Base-by-base conservation (phyloP, 2,113 vertebrate genomes). In the Epinephelus fuscoguttatus region DNA sequence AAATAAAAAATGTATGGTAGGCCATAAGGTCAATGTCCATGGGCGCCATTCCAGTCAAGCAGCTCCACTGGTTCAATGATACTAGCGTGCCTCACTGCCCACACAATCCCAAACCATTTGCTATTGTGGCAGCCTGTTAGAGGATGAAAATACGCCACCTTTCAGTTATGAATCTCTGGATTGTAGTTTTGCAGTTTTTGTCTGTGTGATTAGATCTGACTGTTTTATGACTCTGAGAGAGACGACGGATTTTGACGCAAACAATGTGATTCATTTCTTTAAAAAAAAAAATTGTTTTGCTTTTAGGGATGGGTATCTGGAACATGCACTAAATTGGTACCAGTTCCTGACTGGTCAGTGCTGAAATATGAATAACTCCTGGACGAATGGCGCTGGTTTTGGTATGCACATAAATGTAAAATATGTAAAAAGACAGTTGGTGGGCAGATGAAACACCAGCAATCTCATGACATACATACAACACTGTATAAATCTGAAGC, bases 41-140 rank as follows among this genome's bases (percentile, higher is more conserved):
- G 21, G 37, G 40, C 3, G 3, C 12, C 37, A 23, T 21, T 21
- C 62, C 19, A n/a, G 19, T 64, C 13, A 45, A 62, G 45, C 13
- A 13, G 23, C 6, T 27, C 45, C 13, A 23, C 40, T 23, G 37
- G 6, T 45, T 23, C 40, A 40, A 19, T 12, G 33, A 40, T 18
- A 40, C 21, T 40, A 40, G 63, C n/a, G 13, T 23, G n/a, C 40
- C 63, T 47, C 63, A 15, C 63, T 66, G 63, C 63, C 63, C 63
- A 66, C 63, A 19, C 61, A 21, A 23, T 7, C 63, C 63, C 63
- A 66, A 42, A 19, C 62, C 12, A 23, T 14, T 5, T n/a, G 19
- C 19, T 10, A 40, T 10, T 12, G 27, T 30, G 57, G 25, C 7
- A 9, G 30, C 25, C 25, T 30, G 14, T 27, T 30, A 60, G 6